Base-by-base conservation (phyloP, 2,797 vertebrate genomes). In the Gephyroberyx darwinii region DNA sequence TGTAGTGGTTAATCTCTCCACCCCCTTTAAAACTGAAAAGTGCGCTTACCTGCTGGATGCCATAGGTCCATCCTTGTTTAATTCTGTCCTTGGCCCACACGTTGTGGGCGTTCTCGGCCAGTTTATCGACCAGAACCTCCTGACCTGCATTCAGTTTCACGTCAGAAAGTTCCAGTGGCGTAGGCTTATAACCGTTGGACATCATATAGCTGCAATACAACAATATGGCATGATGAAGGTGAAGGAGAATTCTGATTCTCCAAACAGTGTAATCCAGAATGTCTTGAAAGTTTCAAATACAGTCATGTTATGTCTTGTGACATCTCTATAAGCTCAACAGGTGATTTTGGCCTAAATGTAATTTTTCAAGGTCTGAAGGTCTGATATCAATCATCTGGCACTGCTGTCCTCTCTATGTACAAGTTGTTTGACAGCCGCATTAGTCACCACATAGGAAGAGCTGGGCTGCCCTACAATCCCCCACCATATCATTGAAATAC, bases 51-150 rank as follows among this genome's bases (percentile, higher is more conserved):
- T 99, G 98, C 87, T 99, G 98, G 92, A 99, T 98, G 88, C 98
- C 98, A 88, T 99, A 99, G 91, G 98, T 99, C 98, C 98, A 99
- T 90, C 98, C 98, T 96, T 99, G 98, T 85, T 97, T 99, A 67
- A 99, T 98, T 93, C 98, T 94, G 87, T 99, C 97, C 94, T 99
- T 99, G 91, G 98, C 98, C 98, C 98, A 99, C 87, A 99, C 97
- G 26, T 99, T 99, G 87, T 99, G 98, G 50, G 98, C 98, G 17
- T 99, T 99, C 92, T 99, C 98, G 77, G 98, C 98, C 91, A 99
- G 93, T 91, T 96, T 99, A 91, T 99, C 97, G 87, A 99, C 98
- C 80, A 99, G 93, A 94, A 96, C 89, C 93, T 99, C 98, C 92
- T 99, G 98, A 88, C 96, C 95, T 71, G 94, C 92, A 54, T 93